phyloP scores from a whole-genome alignment of 2,888 invertebrate genomes.

The Actias luna region DNA sequence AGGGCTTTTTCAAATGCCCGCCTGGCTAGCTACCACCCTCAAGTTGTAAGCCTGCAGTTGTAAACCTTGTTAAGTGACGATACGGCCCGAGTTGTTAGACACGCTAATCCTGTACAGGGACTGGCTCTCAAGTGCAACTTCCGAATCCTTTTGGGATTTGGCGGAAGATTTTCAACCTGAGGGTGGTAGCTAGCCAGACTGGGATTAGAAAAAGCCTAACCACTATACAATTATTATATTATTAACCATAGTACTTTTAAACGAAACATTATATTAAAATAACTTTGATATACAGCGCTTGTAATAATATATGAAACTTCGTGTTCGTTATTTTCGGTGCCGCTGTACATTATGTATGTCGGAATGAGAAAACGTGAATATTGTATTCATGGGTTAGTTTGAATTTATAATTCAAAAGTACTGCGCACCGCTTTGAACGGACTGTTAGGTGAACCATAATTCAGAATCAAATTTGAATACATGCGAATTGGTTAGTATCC shows the following conservation, averaged over 20 bases:
- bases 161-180: no score
- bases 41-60: no score
- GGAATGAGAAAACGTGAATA: slow-evolving; percentile 32
- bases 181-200: no score
- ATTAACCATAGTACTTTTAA: not conserved
- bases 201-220: no score
- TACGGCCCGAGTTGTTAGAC: no score
- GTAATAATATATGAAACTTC: slow-evolving; percentile 5
- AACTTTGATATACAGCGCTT: not conserved
- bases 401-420: slow-evolving; percentile 47
- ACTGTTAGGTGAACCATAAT: slow-evolving; percentile 30
- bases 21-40: no score
- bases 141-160: no score
- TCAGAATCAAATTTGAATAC: not conserved
- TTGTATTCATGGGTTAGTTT: slow-evolving; percentile 44
- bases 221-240: not conserved
- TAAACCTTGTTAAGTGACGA: no score
- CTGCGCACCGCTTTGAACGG: slow-evolving; percentile 29
- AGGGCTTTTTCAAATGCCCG: no score
- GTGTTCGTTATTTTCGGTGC: slow-evolving; percentile 10
- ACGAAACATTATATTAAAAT: not conserved
- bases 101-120: no score
- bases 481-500: not conserved
- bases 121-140: no score
- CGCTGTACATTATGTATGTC: slow-evolving; percentile 24